Percentiles rank a stretch among this genome's conserved stretches.
phyloP scores from a whole-genome alignment of 2,113 vertebrate genomes.

The Ceuthmochares aereus region DNA sequence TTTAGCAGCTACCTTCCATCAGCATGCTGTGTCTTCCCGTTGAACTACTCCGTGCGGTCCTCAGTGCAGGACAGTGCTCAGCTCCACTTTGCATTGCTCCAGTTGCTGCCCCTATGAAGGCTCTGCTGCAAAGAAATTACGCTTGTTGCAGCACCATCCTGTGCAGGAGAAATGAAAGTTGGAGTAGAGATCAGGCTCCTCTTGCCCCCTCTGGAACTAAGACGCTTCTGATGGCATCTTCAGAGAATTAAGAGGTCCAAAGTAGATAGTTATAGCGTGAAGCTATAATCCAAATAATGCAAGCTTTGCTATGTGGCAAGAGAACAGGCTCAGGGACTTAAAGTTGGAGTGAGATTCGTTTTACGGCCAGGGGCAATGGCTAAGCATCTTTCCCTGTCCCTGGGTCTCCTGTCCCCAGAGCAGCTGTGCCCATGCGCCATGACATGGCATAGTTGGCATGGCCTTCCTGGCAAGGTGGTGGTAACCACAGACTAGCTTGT shows the following conservation, averaged over 20 bases:
- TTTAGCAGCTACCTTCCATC: background rate
- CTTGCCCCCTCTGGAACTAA: background rate
- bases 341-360: background rate
- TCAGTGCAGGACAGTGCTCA: background rate
- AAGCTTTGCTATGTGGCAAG: background rate
- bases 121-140: background rate
- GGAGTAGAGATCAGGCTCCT: background rate
- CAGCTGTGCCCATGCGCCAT: background rate
- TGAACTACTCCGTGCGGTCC: fast-evolving
- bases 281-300: background rate
- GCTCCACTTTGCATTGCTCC: background rate
- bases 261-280: background rate
- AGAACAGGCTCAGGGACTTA: background rate
- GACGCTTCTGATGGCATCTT: background rate
- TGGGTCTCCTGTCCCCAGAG: background rate
- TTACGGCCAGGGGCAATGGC: background rate
- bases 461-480: background rate
- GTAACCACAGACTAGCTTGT: background rate
- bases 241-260: background rate
- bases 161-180: background rate
- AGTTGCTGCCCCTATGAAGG: background rate
- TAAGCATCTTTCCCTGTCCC: background rate
- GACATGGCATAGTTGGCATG: background rate
- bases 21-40: background rate
- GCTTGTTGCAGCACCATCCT: background rate